Conservation (phyloP, 2,888 invertebrate genomes). For the Zaprionus obscuricornis region DNA sequence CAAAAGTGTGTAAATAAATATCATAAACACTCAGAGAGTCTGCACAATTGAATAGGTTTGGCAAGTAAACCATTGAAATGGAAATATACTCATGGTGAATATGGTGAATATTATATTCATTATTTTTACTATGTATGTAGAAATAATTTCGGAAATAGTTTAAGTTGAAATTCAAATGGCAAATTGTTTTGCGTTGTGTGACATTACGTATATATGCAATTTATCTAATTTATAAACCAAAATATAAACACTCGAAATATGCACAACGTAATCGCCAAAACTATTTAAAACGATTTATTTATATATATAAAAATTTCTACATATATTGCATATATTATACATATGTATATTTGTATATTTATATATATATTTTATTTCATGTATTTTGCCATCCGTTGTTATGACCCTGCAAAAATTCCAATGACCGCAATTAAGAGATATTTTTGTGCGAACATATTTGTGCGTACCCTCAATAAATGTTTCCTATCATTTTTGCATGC, state of each 20-base stretch:
- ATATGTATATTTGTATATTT: background rate
- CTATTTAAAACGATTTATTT: no score
- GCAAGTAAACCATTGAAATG: background rate
- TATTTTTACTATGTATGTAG: no score
- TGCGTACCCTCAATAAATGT: constrained; percentile 17
- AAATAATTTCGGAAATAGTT: no score
- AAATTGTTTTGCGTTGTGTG: no score
- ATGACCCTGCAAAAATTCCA: constrained; percentile 39
- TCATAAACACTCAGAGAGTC: constrained; percentile 1
- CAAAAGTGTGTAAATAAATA: no score
- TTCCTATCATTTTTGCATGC: constrained; percentile 15
- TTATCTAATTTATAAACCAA: no score
- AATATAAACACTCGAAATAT: no score
- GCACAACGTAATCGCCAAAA: no score
- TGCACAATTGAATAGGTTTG: background rate
- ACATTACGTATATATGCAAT: no score
- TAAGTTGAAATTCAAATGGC: no score
- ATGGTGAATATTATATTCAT: constrained; percentile 38
- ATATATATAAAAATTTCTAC: background rate
- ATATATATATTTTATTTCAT: background rate
- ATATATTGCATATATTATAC: background rate
- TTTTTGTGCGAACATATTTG: constrained; percentile 9
- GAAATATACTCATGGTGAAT: constrained; percentile 2
- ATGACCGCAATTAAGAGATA: constrained; percentile 29
- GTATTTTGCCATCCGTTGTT: background rate